phyloP scores from a whole-genome alignment of 2,888 invertebrate species.

The Liodrosophila aerea region DNA sequence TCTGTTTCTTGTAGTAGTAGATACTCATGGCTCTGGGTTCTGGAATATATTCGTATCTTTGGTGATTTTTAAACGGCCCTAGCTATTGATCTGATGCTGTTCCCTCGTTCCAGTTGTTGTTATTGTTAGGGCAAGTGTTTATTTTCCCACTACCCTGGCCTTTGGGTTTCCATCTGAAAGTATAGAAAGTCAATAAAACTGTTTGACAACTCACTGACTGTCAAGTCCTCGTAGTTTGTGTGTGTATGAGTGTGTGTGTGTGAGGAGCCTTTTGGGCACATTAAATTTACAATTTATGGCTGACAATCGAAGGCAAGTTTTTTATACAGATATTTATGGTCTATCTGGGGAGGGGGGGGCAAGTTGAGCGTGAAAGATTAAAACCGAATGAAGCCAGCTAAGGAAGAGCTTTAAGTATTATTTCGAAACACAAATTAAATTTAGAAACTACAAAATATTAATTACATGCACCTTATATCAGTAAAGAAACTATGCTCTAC shows the following conservation, averaged over 20 bases:
- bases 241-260: no score
- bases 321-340: conserved; percentile 24
- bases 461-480: no score
- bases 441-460: no score
- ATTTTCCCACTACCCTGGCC: conserved; percentile 53
- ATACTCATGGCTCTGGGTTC: conserved; percentile 12
- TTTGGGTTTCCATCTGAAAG: conserved; percentile 38
- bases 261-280: conserved; percentile 45
- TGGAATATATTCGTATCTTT: conserved; percentile 16
- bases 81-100: conserved; percentile 54
- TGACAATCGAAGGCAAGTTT: conserved; percentile 50
- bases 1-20: conserved; percentile 55
- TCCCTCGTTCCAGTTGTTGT: conserved; percentile 12
- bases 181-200: conserved; percentile 72
- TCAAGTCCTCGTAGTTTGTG: no score
- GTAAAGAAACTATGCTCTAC: no score
- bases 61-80: conserved; percentile 42
- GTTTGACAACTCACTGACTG: conserved; percentile 69
- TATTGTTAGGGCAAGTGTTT: conserved; percentile 54
- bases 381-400: conserved; percentile 7
- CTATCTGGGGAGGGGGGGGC: background rate
- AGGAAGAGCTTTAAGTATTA: no score
- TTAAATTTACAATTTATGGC: conserved; percentile 73
- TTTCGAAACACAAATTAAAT: no score
- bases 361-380: conserved; percentile 8